phyloP scores from a whole-genome alignment of 2,888 invertebrate genomes.

The Lissocephala sabroskyi region DNA sequence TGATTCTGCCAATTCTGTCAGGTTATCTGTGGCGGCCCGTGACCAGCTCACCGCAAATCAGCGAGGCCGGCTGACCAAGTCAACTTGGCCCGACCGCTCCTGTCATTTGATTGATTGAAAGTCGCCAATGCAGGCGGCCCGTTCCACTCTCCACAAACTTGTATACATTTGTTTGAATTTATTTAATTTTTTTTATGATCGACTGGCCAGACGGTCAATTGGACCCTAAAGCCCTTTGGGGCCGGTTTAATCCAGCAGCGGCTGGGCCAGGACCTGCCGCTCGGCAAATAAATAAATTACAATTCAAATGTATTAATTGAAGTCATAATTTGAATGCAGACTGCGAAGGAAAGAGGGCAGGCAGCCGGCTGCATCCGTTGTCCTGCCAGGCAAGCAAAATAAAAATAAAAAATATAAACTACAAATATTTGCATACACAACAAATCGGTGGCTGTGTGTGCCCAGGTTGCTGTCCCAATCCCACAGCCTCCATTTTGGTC shows the following conservation, averaged over 20 bases:
- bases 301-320: conserved; percentile 40
- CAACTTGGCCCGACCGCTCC: neutral
- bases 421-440: conserved; percentile 57
- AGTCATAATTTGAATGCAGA: conserved; percentile 32
- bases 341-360: neutral
- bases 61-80: neutral
- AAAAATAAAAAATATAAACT: conserved; percentile 30
- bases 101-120: conserved; percentile 42
- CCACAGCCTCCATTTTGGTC: neutral
- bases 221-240: too few species aligned
- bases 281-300: conserved; percentile 24
- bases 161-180: too few species aligned
- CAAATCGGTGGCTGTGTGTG: conserved; percentile 38
- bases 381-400: conserved; percentile 15
- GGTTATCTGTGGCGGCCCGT: conserved; percentile 8
- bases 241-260: too few species aligned
- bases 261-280: too few species aligned
- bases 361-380: neutral
- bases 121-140: too few species aligned
- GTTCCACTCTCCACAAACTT: too few species aligned
- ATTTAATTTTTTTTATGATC: too few species aligned
- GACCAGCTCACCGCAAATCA: conserved; percentile 40
- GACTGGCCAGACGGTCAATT: too few species aligned
- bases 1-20: conserved; percentile 25
- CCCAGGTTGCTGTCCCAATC: neutral